These are phyloP conservation scores for Octomys mimax DNA, from an alignment of 2,797 vertebrate genomes.

Conservation along the genomic window DNA sequence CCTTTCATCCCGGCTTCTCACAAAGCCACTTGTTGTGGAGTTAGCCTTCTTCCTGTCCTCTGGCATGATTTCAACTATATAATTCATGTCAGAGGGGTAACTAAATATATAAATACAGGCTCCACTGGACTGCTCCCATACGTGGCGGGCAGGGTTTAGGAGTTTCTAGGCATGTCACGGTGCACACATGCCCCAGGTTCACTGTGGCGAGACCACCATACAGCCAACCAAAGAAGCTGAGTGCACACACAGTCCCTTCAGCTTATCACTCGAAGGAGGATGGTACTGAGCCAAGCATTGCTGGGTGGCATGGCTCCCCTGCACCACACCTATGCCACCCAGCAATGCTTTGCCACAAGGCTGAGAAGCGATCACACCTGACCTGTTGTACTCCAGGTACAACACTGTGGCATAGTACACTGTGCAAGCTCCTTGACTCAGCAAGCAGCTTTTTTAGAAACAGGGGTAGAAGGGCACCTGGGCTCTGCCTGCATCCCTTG, in stretches of 20 bases:
- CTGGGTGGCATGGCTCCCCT: background rate
- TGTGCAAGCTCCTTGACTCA: background rate
- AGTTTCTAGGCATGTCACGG: background rate
- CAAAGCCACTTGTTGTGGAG: background rate
- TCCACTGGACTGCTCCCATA: background rate
- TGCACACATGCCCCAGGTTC: background rate
- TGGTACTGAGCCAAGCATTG: background rate
- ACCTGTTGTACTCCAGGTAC: background rate
- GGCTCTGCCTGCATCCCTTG: background rate
- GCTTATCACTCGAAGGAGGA: background rate
- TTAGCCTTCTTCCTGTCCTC: background rate
- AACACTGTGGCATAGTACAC: background rate
- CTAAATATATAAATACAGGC: conserved; percentile 8
- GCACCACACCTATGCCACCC: background rate
- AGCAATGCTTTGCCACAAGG: background rate
- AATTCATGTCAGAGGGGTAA: background rate
- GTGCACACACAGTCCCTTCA: background rate
- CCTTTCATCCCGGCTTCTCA: background rate
- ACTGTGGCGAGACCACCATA: background rate
- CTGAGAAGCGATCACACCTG: background rate
- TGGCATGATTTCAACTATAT: background rate
- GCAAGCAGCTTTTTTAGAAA: background rate
- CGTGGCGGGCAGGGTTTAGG: background rate
- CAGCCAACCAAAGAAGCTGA: background rate
- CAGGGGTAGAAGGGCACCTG: background rate